Evolutionary conservation across 53 echinoderm and acorn worm species (phyloP).

Genomic region (Arbacia lixula): DNA sequence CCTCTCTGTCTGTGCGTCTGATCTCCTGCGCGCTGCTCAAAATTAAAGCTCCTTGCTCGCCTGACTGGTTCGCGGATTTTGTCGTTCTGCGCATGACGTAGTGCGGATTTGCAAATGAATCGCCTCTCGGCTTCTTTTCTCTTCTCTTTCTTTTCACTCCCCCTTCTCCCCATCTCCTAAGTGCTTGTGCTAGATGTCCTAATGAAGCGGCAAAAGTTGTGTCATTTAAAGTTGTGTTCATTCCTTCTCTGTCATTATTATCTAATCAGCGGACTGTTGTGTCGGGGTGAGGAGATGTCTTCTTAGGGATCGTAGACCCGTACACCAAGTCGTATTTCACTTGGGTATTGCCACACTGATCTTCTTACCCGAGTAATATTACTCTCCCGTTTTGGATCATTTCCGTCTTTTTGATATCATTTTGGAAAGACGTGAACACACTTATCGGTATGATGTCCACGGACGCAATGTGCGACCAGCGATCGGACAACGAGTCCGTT

Average conservation of each 20-base stretch:
- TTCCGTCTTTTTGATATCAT: background rate
- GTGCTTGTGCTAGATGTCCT: slow-evolving; percentile 34
- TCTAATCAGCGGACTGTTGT: too few species aligned
- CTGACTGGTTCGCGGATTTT: slow-evolving; percentile 37
- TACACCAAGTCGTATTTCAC: too few species aligned
- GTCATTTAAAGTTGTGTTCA: slow-evolving; percentile 38
- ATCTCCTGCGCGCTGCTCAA: too few species aligned
- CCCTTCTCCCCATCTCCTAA: slow-evolving; percentile 42
- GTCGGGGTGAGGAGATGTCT: too few species aligned
- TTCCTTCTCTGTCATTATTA: slow-evolving; percentile 11
- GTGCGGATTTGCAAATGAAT: slow-evolving; percentile 7
- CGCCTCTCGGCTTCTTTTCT: slow-evolving; percentile 17
- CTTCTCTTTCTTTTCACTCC: slow-evolving; percentile 16
- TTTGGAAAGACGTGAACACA: background rate
- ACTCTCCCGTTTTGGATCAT: background rate
- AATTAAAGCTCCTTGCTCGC: slow-evolving; percentile 23
- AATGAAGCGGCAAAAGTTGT: slow-evolving; percentile 59
- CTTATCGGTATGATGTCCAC: slow-evolving; percentile 30
- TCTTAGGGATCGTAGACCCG: too few species aligned
- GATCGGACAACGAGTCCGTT: slow-evolving; percentile 55
- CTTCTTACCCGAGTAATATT: too few species aligned
- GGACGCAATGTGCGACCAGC: slow-evolving; percentile 22
- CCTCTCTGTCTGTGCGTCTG: slow-evolving; percentile 9
- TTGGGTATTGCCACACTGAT: too few species aligned
- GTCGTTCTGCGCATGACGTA: slow-evolving; percentile 57